A percentile compares a stretch with the other conserved stretches of the same genome.
phyloP scores from a whole-genome alignment of 1,140 invertebrate species.

The Coenobita brevimanus region DNA sequence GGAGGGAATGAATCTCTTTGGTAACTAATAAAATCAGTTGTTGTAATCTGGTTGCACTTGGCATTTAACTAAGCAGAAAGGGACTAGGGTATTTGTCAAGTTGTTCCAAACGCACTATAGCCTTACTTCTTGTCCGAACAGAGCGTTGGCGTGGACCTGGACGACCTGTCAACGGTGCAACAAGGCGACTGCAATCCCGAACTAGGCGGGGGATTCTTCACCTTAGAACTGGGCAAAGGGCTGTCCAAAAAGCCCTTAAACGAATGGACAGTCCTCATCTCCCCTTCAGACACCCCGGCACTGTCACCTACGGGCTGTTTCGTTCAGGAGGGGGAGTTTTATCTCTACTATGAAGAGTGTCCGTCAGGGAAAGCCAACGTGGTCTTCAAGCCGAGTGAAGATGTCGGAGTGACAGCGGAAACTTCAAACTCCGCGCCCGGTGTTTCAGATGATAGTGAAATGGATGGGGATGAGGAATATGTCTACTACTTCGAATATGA shows the following conservation, averaged over 20 bases:
- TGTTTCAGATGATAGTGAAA: too few relatives aligned
- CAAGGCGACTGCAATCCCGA: slow-evolving; percentile 8
- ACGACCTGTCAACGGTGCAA: slow-evolving; percentile 1
- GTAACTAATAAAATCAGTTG: too few relatives aligned
- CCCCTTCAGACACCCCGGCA: not conserved
- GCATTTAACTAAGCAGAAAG: too few relatives aligned
- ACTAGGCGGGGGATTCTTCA: slow-evolving; percentile 11
- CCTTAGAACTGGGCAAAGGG: not conserved
- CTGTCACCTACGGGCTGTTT: not conserved
- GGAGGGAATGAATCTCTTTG: too few relatives aligned
- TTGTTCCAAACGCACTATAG: too few relatives aligned
- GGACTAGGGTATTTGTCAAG: too few relatives aligned
- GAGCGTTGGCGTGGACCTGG: not conserved
- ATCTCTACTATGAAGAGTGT: slow-evolving; percentile 10
- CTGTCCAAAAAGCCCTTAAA: not conserved
- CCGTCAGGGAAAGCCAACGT: not conserved
- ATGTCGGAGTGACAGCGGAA: too few relatives aligned
- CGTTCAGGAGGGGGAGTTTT: not conserved
- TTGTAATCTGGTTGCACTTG: too few relatives aligned
- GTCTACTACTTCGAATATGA: too few relatives aligned
- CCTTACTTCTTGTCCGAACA: too few relatives aligned
- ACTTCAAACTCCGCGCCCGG: too few relatives aligned
- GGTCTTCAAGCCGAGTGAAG: not conserved
- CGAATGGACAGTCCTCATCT: slow-evolving; percentile 3
- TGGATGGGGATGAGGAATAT: too few relatives aligned